Evolutionary conservation across 2,113 vertebrate species (phyloP).

Genomic region (Salvelinus namaycush): DNA sequence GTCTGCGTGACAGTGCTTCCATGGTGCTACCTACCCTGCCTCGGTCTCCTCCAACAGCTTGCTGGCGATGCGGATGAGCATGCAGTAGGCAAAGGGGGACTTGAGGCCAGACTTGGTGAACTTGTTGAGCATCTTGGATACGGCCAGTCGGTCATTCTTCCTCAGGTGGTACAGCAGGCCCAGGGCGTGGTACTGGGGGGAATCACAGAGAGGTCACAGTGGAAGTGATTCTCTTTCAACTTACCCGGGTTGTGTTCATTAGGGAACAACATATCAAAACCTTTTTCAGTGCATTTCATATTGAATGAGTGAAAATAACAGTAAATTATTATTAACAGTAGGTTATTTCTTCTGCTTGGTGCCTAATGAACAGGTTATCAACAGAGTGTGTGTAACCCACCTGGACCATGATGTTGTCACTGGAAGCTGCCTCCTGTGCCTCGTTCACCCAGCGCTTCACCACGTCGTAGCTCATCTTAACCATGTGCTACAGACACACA

Average conservation of each 20-base stretch:
- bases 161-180: slow-evolving; percentile 94
- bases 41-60: slow-evolving; percentile 90
- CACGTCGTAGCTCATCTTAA: slow-evolving; percentile 94
- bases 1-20: not conserved
- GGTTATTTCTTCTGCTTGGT: no score
- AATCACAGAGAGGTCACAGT: not conserved
- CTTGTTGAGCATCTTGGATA: slow-evolving; percentile 98
- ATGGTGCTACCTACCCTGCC: slow-evolving; percentile 77
- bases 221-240: no score
- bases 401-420: slow-evolving; percentile 98
- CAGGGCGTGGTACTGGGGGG: slow-evolving; percentile 88
- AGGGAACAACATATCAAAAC: no score
- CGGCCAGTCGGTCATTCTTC: slow-evolving; percentile 91
- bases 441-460: slow-evolving; percentile 98
- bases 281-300: no score
- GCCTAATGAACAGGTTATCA: no score
- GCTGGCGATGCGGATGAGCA: slow-evolving; percentile 98
- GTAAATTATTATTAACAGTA: no score
- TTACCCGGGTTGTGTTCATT: no score
- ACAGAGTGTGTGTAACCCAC: slow-evolving; percentile 56
- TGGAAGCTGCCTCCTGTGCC: slow-evolving; percentile 96
- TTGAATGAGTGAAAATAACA: no score
- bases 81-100: slow-evolving; percentile 96
- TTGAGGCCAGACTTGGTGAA: slow-evolving; percentile 96
- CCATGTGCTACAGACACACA: slow-evolving; percentile 85